These are phyloP conservation scores for Ctenodactylus gundi DNA, from an alignment of 2,113 vertebrate genomes.

Conservation along the genomic window DNA sequence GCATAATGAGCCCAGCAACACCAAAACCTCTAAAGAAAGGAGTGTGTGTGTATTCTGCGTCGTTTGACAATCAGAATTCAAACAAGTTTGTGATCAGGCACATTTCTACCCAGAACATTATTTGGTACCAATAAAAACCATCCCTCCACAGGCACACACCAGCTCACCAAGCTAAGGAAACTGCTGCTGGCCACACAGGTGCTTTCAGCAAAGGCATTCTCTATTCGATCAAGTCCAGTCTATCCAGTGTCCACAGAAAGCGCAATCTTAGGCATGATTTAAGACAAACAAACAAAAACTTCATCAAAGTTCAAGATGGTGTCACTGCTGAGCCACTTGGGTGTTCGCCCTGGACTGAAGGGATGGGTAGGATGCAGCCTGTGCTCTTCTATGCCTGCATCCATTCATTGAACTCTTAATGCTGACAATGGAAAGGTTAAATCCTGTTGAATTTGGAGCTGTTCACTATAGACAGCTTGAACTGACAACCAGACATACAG, in stretches of 20 bases:
- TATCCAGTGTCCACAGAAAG: neutral
- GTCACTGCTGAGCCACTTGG: neutral
- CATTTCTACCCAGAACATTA: neutral
- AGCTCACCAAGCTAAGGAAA: neutral
- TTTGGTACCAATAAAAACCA: neutral
- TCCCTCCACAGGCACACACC: neutral
- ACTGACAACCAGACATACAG: neutral
- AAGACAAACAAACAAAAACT: constrained; percentile 8
- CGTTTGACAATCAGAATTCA: neutral
- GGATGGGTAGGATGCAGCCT: neutral
- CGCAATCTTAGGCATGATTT: neutral
- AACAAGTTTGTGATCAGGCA: neutral
- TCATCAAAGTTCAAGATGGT: constrained; percentile 53
- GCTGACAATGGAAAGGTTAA: neutral
- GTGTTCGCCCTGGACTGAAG: neutral
- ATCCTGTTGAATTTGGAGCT: neutral
- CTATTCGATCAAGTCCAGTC: neutral
- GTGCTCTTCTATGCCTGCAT: neutral
- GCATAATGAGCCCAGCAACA: neutral
- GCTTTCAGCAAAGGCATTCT: neutral
- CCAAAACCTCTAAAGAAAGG: neutral
- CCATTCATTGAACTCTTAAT: neutral
- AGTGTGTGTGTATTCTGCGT: neutral
- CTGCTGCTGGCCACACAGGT: neutral
- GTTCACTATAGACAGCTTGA: neutral